phyloP scores from a whole-genome alignment of 2,113 vertebrate genomes.

The Percopsis transmontana region DNA sequence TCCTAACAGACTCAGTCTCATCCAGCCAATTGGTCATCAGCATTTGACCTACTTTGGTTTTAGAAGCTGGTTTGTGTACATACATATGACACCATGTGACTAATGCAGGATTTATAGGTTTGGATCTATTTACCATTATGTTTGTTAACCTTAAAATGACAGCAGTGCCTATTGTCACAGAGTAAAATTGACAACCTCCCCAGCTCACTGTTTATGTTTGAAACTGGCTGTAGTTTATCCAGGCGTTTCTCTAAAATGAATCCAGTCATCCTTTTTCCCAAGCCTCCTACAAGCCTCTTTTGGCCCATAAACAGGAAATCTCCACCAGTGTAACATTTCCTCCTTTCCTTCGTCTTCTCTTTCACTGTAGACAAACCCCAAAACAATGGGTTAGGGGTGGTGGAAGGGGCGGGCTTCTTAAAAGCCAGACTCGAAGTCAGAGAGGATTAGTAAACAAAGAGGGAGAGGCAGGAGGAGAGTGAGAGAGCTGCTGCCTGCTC shows the following conservation, averaged over 20 bases:
- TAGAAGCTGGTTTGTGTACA: not conserved
- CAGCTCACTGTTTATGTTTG: no score
- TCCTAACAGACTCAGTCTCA: slow-evolving; percentile 3
- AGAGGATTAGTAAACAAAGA: slow-evolving; percentile 39
- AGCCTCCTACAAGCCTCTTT: no score
- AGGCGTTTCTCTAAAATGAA: no score
- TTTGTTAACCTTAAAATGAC: not conserved
- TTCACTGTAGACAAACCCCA: slow-evolving; percentile 32
- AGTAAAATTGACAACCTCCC: no score
- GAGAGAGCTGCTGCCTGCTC: slow-evolving; percentile 40
- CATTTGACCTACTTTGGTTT: slow-evolving; percentile 30
- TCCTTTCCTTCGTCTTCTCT: no score
- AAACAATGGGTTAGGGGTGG: slow-evolving; percentile 40
- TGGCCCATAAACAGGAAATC: no score
- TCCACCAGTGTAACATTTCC: no score
- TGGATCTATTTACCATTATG: not conserved
- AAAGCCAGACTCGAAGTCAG: slow-evolving; percentile 64
- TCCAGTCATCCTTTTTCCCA: no score
- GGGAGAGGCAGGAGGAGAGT: slow-evolving; percentile 45
- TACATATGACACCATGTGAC: not conserved
- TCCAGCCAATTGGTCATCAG: slow-evolving; percentile 46
- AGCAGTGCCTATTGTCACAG: no score
- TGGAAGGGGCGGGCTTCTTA: no score
- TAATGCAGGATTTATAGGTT: not conserved
- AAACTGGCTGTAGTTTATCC: no score